Base-by-base conservation (phyloP, 2,113 vertebrate genomes). In the Sitta europaea region DNA sequence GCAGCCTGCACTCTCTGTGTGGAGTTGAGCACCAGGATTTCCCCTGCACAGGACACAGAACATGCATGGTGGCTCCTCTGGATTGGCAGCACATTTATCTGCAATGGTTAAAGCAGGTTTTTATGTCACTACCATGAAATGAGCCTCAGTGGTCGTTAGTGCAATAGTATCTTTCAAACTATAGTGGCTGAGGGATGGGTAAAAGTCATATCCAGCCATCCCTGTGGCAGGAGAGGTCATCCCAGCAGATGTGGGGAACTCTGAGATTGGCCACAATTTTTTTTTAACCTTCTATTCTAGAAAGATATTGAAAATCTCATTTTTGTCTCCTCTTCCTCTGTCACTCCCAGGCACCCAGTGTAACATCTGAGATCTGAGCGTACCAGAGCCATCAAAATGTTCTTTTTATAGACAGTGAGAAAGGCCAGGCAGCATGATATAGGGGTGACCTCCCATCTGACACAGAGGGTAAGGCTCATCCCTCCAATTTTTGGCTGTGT, bases 1-100 rank as follows among this genome's bases (percentile, higher is more conserved):
- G 43, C 55, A 90, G 57, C 16, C 48, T 53, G 35, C 5, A 14
- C 15, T 54, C 0, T 0, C 43, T 0, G 1, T 33, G 35, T 3
- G 1, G 40, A 73, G 45, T 50, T 73, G 67, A 53, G 54, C 36
- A 47, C 29, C 38, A 27, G 28, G 11, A 42, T 11, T 73, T 76
- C 22, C 4, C 1, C 17, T 42, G 21, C 35, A 33, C 29, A 70
- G 21, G 23, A 35, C 21, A 9, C 19, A 74, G 68, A 73, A 18
- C 12, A 17, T 2, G 1, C 2, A 1, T 8, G 23, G 14, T 23
- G 55, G 29, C 29, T 70, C 38, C 42, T 72, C 28, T 45, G 38
- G 54, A 50, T 21, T 70, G 50, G 22, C 45, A 83, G 31, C 25
- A 45, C 22, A 18, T 54, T 62, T 38, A 70, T 9, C 22, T 88